These are phyloP conservation scores for Dicycla oo DNA, from an alignment of 2,888 invertebrate species.

Conservation along the genomic window DNA sequence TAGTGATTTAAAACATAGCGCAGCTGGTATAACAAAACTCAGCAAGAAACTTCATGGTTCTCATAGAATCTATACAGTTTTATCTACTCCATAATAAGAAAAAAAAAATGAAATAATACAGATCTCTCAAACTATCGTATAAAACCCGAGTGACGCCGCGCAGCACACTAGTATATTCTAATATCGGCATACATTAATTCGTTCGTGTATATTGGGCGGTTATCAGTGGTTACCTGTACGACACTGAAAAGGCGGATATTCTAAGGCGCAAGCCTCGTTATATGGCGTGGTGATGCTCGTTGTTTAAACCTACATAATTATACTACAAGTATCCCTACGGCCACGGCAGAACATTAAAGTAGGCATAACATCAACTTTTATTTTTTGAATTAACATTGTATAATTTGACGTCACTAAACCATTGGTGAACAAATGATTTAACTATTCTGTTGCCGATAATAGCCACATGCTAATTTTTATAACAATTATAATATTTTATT, in stretches of 20 bases:
- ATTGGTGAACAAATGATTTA: too few species aligned
- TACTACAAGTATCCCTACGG: too few species aligned
- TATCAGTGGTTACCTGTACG: conserved; percentile 56
- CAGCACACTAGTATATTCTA: conserved; percentile 2
- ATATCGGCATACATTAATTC: conserved; percentile 27
- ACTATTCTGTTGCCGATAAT: neutral
- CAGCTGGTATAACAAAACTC: too few species aligned
- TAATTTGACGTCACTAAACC: neutral
- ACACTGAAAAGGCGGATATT: conserved; percentile 56
- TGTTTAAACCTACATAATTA: neutral
- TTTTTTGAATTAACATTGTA: neutral
- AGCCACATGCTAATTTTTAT: neutral
- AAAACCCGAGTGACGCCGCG: conserved; percentile 11
- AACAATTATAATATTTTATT: neutral
- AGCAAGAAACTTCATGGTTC: too few species aligned
- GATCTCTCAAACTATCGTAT: neutral
- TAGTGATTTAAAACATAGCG: neutral
- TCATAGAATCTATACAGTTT: neutral
- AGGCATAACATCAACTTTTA: too few species aligned
- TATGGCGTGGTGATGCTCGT: neutral
- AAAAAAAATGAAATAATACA: neutral
- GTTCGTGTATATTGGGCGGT: conserved; percentile 34
- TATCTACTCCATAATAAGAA: too few species aligned
- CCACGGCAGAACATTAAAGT: too few species aligned
- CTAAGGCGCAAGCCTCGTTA: conserved; percentile 1